Evolutionary conservation across 1,140 invertebrate species (phyloP).

Genomic region (Antheraea mylitta): DNA sequence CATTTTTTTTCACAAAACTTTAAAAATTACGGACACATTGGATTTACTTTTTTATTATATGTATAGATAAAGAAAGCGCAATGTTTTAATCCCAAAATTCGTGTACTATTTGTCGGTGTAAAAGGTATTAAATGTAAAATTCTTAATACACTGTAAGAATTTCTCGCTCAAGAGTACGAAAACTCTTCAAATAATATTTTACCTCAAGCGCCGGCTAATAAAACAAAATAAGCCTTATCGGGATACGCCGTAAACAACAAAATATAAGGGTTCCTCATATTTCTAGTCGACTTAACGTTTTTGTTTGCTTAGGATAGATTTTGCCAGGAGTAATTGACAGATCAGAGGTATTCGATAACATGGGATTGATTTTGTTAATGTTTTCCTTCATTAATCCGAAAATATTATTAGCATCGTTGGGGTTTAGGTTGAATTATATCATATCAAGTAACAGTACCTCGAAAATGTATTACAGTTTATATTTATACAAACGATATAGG

Average conservation of each 20-base stretch:
- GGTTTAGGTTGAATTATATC: background rate
- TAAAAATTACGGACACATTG: no score
- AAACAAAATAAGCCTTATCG: slow-evolving; percentile 27
- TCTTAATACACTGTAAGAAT: slow-evolving; percentile 2
- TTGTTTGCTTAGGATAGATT: slow-evolving; percentile 52
- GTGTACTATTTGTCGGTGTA: no score
- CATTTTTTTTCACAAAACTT: no score
- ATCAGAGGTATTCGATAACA: slow-evolving; percentile 35
- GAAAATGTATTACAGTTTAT: no score
- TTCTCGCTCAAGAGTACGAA: slow-evolving; percentile 11
- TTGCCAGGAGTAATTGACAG: slow-evolving; percentile 42
- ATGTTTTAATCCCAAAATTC: no score
- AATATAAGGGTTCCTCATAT: slow-evolving; percentile 32
- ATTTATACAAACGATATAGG: no score
- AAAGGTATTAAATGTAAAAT: background rate
- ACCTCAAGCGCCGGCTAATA: slow-evolving; percentile 22
- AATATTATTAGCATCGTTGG: background rate
- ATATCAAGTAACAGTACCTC: no score
- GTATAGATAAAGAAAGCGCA: no score
- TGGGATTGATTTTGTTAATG: slow-evolving; percentile 8
- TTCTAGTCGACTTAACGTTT: slow-evolving; percentile 35
- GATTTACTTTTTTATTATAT: no score
- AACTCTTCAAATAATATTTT: slow-evolving; percentile 25
- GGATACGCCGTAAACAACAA: slow-evolving; percentile 14
- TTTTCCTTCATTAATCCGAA: background rate